Base-by-base conservation (phyloP, 2,797 vertebrate genomes). In the Acipenser oxyrinchus region DNA sequence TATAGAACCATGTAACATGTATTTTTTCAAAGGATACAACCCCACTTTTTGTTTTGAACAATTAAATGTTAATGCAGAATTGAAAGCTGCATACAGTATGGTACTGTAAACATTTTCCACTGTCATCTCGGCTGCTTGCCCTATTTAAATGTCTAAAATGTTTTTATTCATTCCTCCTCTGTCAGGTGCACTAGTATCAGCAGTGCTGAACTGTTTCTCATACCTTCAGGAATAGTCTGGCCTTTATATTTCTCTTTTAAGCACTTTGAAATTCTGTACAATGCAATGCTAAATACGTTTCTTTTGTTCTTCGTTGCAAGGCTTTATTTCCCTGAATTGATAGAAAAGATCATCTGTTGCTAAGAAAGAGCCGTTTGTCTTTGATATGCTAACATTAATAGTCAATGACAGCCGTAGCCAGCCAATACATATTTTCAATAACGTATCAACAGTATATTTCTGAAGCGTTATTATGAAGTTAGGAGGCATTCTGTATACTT, bases 221-320 rank as follows among this genome's bases (percentile, higher is more conserved):
- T 51, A 59, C 66, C 66, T 23, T 23, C 57, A 12, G 66, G 66
- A 58, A 51, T 67, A 18, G 61, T 67, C 58, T 67, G 66, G 51
- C 66, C 55, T 67, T 67, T 67, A 67, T 61, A 61, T 61, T 67
- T 67, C 57, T 67, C 23, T 37, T 37, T 37, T 37, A 37, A 37
- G 23, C 23, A 37, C 23, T 37, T 37, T 37, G 23, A 37, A 37
- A 37, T 37, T 37, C 23, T 18, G 15, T 18, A 18, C 15, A 18
- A 18, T 18, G 15, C 15, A 18, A 18, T 18, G 15, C 15, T 18
- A 18, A 18, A 18, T 18, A 1, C 15, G 15, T 18, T 18, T 18
- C 15, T 18, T 18, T 18, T 1, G 15, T 18, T 18, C 1, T 18
- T 18, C 15, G 15, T 18, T 18, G 15, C 1, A 18, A 18, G 15